Evolutionary conservation across 2,113 vertebrate species (phyloP).

Genomic region (Mesitornis unicolor): DNA sequence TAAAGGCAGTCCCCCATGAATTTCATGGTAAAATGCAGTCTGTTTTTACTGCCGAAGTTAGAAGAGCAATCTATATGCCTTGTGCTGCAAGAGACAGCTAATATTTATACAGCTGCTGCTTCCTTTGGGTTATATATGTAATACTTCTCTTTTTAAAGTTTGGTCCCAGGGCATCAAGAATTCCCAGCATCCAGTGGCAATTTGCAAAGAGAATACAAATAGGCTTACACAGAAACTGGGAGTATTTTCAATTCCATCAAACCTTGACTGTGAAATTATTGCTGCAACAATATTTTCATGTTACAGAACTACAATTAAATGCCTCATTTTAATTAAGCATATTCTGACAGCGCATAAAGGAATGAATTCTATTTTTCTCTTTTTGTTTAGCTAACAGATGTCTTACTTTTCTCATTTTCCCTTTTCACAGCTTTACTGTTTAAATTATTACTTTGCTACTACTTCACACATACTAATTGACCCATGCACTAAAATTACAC

Average conservation of each 20-base stretch:
- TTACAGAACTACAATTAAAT: conserved; percentile 36
- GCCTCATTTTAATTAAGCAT: conserved; percentile 44
- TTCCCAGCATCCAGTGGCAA: background rate
- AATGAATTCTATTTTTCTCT: conserved; percentile 23
- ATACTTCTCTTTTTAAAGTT: background rate
- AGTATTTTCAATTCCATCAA: conserved; percentile 23
- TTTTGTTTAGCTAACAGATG: conserved; percentile 17
- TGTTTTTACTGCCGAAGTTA: background rate
- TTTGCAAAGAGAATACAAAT: background rate
- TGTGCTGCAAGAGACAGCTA: background rate
- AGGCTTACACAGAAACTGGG: background rate
- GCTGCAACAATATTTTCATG: conserved; percentile 5
- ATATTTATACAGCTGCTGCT: background rate
- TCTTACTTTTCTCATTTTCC: conserved; percentile 16
- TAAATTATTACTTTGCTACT: conserved; percentile 48
- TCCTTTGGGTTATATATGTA: background rate
- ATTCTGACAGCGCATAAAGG: conserved; percentile 49
- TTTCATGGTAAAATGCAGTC: background rate
- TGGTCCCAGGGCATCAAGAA: background rate
- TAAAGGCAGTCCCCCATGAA: background rate
- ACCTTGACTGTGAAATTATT: conserved; percentile 34
- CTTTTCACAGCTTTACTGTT: conserved; percentile 20
- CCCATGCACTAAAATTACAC: conserved; percentile 49
- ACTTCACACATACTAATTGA: conserved; percentile 53
- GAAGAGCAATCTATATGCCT: background rate